phyloP scores from a whole-genome alignment of 2,888 invertebrate species.

The Kuschelorhynchus macadamiae region DNA sequence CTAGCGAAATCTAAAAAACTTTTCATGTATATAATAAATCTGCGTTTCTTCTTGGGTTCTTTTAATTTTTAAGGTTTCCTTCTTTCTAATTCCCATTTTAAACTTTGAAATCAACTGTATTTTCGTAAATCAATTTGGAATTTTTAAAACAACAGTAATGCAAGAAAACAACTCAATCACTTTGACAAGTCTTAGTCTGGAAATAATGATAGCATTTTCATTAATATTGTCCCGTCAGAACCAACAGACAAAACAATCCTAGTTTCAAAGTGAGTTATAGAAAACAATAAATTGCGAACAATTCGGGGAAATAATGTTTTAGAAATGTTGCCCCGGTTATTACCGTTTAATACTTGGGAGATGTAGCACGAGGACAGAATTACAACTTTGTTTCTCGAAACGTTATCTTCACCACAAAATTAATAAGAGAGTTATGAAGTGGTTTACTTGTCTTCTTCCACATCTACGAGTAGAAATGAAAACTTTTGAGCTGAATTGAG shows the following conservation, averaged over 20 bases:
- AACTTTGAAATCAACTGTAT: too few species aligned
- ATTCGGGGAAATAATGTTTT: slow-evolving; percentile 29
- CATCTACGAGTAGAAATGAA: slow-evolving; percentile 2
- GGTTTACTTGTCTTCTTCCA: slow-evolving; percentile 24
- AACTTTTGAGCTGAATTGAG: slow-evolving; percentile 17
- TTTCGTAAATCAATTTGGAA: too few species aligned
- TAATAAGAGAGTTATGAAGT: slow-evolving; percentile 32
- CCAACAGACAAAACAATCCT: slow-evolving; percentile 27
- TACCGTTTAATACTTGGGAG: slow-evolving; percentile 17
- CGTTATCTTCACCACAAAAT: slow-evolving; percentile 6
- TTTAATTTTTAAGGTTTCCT: too few species aligned
- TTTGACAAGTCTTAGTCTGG: slow-evolving; percentile 13
- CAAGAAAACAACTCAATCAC: slow-evolving; percentile 11
- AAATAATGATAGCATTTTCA: slow-evolving; percentile 33
- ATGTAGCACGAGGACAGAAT: not conserved
- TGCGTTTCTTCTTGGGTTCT: too few species aligned
- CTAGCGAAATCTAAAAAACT: too few species aligned
- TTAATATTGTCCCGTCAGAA: slow-evolving; percentile 33
- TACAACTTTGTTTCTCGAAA: not conserved
- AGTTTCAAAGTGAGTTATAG: slow-evolving; percentile 34
- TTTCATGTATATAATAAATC: too few species aligned
- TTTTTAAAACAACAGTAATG: too few species aligned
- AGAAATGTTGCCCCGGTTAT: slow-evolving; percentile 21
- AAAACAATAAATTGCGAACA: slow-evolving; percentile 30
- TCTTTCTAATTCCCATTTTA: too few species aligned